Evolutionary conservation across 23 tunicate genomes (phyloP), one percentile per base, ranked within the genome.

Genomic region (Trididemnum miniatum): DNA sequence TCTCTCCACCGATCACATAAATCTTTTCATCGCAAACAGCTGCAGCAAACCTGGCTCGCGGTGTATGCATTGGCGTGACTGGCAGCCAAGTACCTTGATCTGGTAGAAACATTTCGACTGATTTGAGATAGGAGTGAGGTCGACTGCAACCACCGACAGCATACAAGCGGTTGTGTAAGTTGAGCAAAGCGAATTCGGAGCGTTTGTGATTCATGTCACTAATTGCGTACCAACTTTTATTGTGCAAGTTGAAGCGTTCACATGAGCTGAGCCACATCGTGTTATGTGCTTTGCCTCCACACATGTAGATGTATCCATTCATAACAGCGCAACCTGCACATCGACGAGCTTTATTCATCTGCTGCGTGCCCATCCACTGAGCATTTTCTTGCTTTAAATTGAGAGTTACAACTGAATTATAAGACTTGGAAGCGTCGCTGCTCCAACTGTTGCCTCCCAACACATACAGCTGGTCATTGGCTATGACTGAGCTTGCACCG

Each of bases 271-370:
- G 31, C 82, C 82, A 77, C 67, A 77, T 52, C 22, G 82, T 15
- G 82, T 77, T 36, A 31, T 77, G 82, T 2, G 66, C 67, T 20
- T 54, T 52, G 4, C 82, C 82, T 15, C 82, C 82, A 77, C 82
- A 77, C 44, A 77, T 36, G 31, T 77, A 77, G 37, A 77, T 77
- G 37, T 52, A 52, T 9, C 51, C 66, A 29, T 57, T 32, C 67
- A 77, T 12, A 2, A 54, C 36, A 27, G 39, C 82, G 54, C 82
- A 77, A 22, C 82, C 82, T 2, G 82, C 82, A 52, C 49, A 34
- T 26, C 82, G 65, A 1, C 82, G 82, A 28, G 5, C 12, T 15
- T 54, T 24, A 7, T 18, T 30, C 82, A 77, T 52, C 20, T 66
- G 20, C 30, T 3, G 29, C 31, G 9, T 7, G 7, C 22, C 9